Evolutionary conservation across 1,140 invertebrate species (phyloP), one percentile per base, ranked within the genome.

Genomic region (Triops cancriformis): DNA sequence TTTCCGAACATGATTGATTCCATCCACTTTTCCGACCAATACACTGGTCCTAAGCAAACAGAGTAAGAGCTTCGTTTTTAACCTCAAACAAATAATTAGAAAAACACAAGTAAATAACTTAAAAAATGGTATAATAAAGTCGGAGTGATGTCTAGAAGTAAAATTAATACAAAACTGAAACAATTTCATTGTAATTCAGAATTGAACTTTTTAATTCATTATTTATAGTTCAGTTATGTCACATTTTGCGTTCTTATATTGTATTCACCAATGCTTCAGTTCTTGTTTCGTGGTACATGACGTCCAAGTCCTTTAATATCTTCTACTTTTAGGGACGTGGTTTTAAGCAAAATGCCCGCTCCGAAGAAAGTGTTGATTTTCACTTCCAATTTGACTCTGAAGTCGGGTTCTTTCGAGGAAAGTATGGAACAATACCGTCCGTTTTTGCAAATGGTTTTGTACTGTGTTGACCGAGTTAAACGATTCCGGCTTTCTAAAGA

Each of bases 11-110:
- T 91, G 82, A 90, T 99, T 81, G 97, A 99, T 84, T 99, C 93
- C 85, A 93, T 99, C 84, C 97, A 99, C 86, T 91, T 99, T 82
- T 98, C 96, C 77, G 98, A 99, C 86, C 94, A 98, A 83, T 99
- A 91, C 85, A 93, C 91, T 81, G 94, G 97, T 72, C 88, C 89
- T 7, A 96, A 97, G 85, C 90, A 92, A 83, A 90, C 92, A 83
- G 96, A 98, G 91, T 94, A 86, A 90, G 91, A n/a, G n/a, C n/a
- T n/a, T n/a, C n/a, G n/a, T n/a, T n/a, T n/a, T n/a, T n/a, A n/a
- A n/a, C n/a, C n/a, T n/a, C n/a, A n/a, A n/a, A n/a, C n/a, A n/a
- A n/a, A n/a, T n/a, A n/a, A n/a, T n/a, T n/a, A n/a, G n/a, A n/a
- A n/a, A n/a, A n/a, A n/a, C n/a, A n/a, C n/a, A n/a, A n/a, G n/a